phyloP scores from a whole-genome alignment of 2,113 vertebrate species.

The Platysternon megacephalum region DNA sequence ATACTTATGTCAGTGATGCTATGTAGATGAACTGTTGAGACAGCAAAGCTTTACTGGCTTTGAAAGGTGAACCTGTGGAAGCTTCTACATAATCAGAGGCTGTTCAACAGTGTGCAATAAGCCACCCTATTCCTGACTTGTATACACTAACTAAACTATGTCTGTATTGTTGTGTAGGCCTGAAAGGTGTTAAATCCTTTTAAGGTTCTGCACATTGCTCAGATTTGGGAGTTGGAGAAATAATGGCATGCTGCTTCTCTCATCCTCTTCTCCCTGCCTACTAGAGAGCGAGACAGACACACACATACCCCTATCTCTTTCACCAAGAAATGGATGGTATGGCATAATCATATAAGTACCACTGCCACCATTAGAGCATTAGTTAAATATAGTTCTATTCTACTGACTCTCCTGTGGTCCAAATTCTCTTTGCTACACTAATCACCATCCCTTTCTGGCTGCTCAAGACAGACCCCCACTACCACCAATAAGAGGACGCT shows the following conservation, averaged over 20 bases:
- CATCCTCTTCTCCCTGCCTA: background rate
- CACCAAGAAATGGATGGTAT: background rate
- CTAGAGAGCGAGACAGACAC: background rate
- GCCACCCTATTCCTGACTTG: background rate
- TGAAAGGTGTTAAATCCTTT: background rate
- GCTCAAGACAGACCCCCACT: background rate
- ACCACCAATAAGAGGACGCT: background rate
- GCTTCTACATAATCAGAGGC: background rate
- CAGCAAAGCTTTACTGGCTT: background rate
- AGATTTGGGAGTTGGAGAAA: background rate
- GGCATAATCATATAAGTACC: rapidly evolving
- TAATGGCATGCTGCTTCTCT: background rate
- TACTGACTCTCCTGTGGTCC: background rate
- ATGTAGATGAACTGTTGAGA: background rate
- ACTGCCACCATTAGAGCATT: background rate
- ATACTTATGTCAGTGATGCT: slow-evolving; percentile 1
- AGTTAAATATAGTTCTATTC: background rate
- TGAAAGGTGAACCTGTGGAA: background rate
- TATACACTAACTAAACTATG: background rate
- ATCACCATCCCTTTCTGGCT: background rate
- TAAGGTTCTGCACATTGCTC: background rate
- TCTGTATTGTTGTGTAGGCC: background rate
- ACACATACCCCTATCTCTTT: background rate
- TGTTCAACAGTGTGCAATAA: background rate
- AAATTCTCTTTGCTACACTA: background rate